Evolutionary conservation across 2,113 vertebrate species (phyloP), one percentile per base, ranked within the genome.

Genomic region (Cavia porcellus): DNA sequence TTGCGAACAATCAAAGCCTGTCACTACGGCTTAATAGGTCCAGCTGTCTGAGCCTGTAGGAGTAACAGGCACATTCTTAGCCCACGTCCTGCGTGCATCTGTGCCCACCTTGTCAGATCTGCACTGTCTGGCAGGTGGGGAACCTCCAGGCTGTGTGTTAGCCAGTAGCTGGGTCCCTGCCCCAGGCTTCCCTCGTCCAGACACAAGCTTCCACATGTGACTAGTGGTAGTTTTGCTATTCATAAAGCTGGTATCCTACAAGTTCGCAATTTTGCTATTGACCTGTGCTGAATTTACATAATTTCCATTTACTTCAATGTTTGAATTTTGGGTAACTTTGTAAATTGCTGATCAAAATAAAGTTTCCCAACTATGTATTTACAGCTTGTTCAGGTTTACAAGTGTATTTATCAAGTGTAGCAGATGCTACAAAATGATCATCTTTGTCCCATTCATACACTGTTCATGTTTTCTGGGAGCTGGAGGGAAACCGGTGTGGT

Each of bases 401-500:
- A 6, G 5, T 77, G 42, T 28, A 77, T 47, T 30, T 47, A 12
- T 77, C 47, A 77, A 77, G 13, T 47, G 64, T 42, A 74, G 72
- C 50, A 52, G 45, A 64, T 95, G 28, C n/a, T 45, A 62, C 19
- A 52, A 66, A 20, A n/a, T 1, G 35, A 20, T 75, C 89, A 52
- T n/a, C 25, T 92, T 83, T 92, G 35, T 55, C n/a, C 52, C 8
- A 9, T n/a, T 57, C 35, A 45, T 80, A 59, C 3, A 38, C 57
- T 83, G 84, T 4, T 64, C 28, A 30, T 47, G 66, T 84, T n/a
- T 75, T 83, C 64, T 82, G 15, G 82, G 68, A 89, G 86, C 55
- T 35, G 66, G 45, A 38, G 50, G 50, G 45, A 95, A 77, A 89
- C 19, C 22, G n/a, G 11, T 85, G 32, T 64, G 25, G 30, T 64